Evolutionary conservation across 2,888 invertebrate species (phyloP).

Genomic region (Epinotia demarniana): DNA sequence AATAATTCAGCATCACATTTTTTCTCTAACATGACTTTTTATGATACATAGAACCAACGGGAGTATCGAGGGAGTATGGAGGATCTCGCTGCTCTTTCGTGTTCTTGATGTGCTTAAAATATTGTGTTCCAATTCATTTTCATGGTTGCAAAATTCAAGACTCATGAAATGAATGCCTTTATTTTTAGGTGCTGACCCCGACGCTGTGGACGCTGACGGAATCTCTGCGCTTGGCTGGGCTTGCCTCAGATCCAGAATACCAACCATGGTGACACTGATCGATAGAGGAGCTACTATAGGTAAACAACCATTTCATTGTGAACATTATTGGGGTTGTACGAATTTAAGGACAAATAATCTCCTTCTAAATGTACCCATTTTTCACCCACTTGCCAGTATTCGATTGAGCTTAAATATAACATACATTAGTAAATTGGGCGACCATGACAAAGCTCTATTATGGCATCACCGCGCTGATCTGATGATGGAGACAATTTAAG

Average conservation of each 20-base stretch:
- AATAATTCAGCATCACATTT: too few relatives aligned
- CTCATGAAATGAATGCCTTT: not conserved
- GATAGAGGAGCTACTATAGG: constrained; percentile 92
- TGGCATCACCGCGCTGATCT: too few relatives aligned
- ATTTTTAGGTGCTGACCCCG: constrained; percentile 88
- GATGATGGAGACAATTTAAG: too few relatives aligned
- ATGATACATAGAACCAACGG: too few relatives aligned
- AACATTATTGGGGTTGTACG: not conserved
- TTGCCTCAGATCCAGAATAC: constrained; percentile 92
- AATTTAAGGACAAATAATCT: too few relatives aligned
- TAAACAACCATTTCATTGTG: constrained; percentile 68
- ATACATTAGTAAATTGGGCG: too few relatives aligned
- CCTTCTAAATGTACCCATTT: too few relatives aligned
- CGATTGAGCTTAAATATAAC: too few relatives aligned
- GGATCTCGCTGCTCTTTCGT: not conserved
- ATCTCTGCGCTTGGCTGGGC: constrained; percentile 96
- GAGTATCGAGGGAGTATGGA: too few relatives aligned
- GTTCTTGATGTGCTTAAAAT: not conserved
- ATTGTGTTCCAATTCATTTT: not conserved
- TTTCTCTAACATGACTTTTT: too few relatives aligned
- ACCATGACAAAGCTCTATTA: too few relatives aligned
- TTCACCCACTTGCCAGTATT: too few relatives aligned
- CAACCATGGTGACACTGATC: constrained; percentile 84
- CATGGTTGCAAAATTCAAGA: not conserved
- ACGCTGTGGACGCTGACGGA: constrained; percentile 93